phyloP scores from a whole-genome alignment of 2,888 invertebrate species.

The Cylloceria caligata region DNA sequence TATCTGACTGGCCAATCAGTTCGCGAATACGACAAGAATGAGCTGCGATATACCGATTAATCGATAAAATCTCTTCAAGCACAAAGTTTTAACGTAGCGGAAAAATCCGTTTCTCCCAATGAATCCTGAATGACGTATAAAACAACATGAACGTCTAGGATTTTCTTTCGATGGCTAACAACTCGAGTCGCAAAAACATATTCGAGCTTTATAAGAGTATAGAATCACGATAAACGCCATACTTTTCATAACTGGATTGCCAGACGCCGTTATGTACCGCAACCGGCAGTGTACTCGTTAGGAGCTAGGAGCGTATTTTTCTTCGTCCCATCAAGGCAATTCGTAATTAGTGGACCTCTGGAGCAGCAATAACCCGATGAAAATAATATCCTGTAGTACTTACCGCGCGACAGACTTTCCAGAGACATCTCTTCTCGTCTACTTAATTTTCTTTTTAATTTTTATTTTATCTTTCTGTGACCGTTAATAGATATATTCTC shows the following conservation, averaged over 20 bases:
- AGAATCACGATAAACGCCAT: slow-evolving; percentile 12
- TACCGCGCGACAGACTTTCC: background rate
- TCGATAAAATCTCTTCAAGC: background rate
- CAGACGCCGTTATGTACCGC: slow-evolving; percentile 21
- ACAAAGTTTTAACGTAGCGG: background rate
- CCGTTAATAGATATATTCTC: slow-evolving; percentile 27
- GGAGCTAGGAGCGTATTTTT: slow-evolving; percentile 22
- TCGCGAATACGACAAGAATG: too few species aligned
- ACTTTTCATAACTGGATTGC: slow-evolving; percentile 33
- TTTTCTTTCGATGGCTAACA: background rate
- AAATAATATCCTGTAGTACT: slow-evolving; percentile 31
- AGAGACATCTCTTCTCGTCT: background rate
- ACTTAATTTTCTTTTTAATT: background rate
- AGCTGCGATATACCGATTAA: too few species aligned
- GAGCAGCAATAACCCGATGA: slow-evolving; percentile 13
- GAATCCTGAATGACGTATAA: background rate
- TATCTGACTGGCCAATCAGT: too few species aligned
- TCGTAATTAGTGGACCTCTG: slow-evolving; percentile 49
- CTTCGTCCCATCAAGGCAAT: slow-evolving; percentile 40
- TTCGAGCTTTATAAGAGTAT: background rate
- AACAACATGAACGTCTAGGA: background rate
- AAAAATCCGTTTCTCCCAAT: background rate
- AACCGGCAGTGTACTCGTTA: slow-evolving; percentile 21
- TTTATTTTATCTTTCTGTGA: background rate
- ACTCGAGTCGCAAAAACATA: slow-evolving; percentile 3